Conservation (phyloP, 2,113 vertebrate genomes). For the Mustelus asterias region DNA sequence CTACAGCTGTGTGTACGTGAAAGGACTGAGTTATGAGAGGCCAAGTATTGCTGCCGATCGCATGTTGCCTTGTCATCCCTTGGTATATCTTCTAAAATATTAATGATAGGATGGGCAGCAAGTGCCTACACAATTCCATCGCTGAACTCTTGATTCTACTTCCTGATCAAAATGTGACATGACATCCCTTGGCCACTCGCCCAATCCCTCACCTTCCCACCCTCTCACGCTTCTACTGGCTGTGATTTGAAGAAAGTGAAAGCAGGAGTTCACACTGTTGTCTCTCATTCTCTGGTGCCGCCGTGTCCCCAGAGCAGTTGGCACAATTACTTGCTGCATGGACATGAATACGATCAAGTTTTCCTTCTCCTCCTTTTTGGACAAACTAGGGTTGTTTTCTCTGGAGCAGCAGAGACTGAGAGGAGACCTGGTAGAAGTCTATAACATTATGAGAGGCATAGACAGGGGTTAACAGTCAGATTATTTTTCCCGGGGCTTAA, state of each 20-base stretch:
- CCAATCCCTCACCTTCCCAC: background rate
- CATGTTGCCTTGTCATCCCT: background rate
- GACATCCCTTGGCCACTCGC: background rate
- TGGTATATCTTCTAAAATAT: conserved; percentile 3
- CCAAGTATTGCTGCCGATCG: background rate
- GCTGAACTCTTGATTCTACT: background rate
- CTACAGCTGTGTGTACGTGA: background rate
- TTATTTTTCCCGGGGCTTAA: too few species aligned
- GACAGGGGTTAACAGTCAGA: too few species aligned
- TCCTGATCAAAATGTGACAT: background rate
- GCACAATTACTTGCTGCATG: background rate
- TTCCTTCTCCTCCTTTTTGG: background rate
- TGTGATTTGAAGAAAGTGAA: background rate
- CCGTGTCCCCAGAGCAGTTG: background rate
- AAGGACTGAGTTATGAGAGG: background rate
- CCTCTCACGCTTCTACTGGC: background rate
- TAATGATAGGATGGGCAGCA: background rate
- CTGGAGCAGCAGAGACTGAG: too few species aligned
- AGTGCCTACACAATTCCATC: background rate
- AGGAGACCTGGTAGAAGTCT: too few species aligned
- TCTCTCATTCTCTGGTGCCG: background rate
- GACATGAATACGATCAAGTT: background rate
- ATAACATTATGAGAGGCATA: too few species aligned
- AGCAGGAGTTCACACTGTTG: background rate
- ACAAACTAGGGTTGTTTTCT: too few species aligned